These are phyloP conservation scores for Pangasianodon hypophthalmus DNA, from an alignment of 2,113 vertebrate genomes.

Conservation along the genomic window DNA sequence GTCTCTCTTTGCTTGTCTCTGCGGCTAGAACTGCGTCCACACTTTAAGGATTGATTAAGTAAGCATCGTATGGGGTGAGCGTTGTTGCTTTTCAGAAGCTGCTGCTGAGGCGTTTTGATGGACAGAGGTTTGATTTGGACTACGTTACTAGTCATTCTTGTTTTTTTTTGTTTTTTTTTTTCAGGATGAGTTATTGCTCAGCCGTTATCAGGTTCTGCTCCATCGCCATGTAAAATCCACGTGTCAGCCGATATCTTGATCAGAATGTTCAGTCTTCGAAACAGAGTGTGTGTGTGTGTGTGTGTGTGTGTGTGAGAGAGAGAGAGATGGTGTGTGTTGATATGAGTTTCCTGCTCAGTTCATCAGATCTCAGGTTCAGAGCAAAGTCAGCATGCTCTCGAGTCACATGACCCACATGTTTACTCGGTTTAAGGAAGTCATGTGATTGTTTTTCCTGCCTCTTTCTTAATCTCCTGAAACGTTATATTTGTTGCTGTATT, in stretches of 20 bases:
- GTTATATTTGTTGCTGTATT: neutral
- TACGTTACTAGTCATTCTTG: neutral
- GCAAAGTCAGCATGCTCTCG: neutral
- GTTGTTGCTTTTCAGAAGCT: neutral
- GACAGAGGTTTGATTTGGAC: neutral
- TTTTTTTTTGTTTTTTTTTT: neutral
- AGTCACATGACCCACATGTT: constrained; percentile 55
- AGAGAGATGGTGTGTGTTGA: neutral
- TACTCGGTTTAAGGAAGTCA: constrained; percentile 45
- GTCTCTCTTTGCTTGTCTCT: neutral
- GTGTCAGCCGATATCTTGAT: neutral
- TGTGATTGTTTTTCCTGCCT: constrained; percentile 32
- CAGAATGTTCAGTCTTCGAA: constrained; percentile 64
- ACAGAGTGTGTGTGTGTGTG: constrained; percentile 57
- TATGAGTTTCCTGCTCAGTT: neutral
- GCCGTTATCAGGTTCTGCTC: neutral
- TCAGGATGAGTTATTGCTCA: neutral
- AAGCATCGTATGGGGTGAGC: neutral
- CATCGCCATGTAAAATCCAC: constrained; percentile 31
- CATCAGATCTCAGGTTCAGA: constrained; percentile 36
- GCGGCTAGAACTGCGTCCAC: neutral
- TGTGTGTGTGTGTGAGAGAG: neutral
- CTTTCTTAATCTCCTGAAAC: neutral
- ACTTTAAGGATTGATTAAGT: neutral
- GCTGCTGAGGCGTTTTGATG: neutral